phyloP scores from a whole-genome alignment of 2,888 invertebrate genomes.

The Pristionchus arcanus region DNA sequence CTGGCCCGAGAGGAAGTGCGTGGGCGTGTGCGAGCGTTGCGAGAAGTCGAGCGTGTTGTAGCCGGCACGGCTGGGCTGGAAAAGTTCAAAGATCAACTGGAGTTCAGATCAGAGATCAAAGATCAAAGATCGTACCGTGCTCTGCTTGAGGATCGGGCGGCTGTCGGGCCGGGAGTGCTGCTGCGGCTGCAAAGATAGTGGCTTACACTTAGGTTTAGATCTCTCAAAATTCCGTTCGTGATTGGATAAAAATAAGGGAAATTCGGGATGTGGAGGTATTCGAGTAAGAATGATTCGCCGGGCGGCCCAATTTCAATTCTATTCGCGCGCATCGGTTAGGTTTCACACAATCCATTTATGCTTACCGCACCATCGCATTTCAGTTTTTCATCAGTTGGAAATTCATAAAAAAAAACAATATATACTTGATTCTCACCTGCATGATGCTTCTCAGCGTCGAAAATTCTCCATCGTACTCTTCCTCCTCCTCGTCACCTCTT shows the following conservation, averaged over 20 bases:
- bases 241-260: no score
- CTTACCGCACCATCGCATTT: neutral
- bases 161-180: slow-evolving; percentile 57
- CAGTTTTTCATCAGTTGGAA: neutral
- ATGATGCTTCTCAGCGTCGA: slow-evolving; percentile 61
- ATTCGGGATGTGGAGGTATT: no score
- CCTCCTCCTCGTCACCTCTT: slow-evolving; percentile 28
- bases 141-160: slow-evolving; percentile 62
- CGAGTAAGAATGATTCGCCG: neutral
- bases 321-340: neutral
- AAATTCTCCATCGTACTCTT: slow-evolving; percentile 59
- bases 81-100: slow-evolving; percentile 5
- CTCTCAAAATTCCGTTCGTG: no score
- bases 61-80: slow-evolving; percentile 10
- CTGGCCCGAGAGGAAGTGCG: slow-evolving; percentile 63
- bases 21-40: slow-evolving; percentile 58
- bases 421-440: slow-evolving; percentile 56
- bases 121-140: slow-evolving; percentile 3
- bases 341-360: neutral
- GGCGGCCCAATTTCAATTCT: neutral
- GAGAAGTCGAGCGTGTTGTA: slow-evolving; percentile 57
- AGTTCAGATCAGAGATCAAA: no score
- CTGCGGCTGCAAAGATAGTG: slow-evolving; percentile 52
- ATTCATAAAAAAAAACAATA: no score
- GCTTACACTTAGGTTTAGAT: no score